Evolutionary conservation across 1,140 invertebrate genomes (phyloP).

Genomic region (Tetramorium parvispinum): DNA sequence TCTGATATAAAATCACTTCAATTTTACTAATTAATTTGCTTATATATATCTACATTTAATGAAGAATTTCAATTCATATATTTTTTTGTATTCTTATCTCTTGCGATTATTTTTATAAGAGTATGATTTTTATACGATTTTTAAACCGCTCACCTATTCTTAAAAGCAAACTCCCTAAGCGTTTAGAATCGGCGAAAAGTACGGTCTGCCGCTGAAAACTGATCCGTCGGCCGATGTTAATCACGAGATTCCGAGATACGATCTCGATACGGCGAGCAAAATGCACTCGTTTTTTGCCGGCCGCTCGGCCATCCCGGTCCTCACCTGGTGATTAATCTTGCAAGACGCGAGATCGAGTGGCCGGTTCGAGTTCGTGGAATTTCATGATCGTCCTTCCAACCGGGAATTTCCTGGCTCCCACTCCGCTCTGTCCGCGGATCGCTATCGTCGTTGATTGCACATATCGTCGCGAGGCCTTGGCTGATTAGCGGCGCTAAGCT

Average conservation of each 20-base stretch:
- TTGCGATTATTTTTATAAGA: not conserved
- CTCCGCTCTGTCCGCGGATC: not conserved
- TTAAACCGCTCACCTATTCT: not conserved
- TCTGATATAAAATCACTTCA: not conserved
- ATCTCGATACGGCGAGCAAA: conserved; percentile 21
- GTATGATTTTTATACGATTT: not conserved
- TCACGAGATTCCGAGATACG: conserved; percentile 55
- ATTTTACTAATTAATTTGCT: not conserved
- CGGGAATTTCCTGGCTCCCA: conserved; percentile 37
- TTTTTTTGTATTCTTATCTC: not conserved
- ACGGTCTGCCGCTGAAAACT: conserved; percentile 30
- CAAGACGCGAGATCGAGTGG: conserved; percentile 25
- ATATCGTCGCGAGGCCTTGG: conserved; percentile 27
- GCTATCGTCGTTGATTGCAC: not conserved
- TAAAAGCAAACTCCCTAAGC: not conserved
- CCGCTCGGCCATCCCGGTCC: conserved; percentile 19
- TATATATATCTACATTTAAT: not conserved
- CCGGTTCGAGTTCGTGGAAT: conserved; percentile 46
- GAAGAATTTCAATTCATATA: no score
- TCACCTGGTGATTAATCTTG: conserved; percentile 57
- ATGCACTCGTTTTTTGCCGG: conserved; percentile 7
- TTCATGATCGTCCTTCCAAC: conserved; percentile 23
- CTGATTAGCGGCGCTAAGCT: conserved; percentile 67
- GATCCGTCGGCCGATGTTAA: conserved; percentile 43
- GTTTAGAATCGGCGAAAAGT: not conserved